Base-by-base conservation (phyloP, 2,113 vertebrate genomes). In the Rhinopithecus roxellana region DNA sequence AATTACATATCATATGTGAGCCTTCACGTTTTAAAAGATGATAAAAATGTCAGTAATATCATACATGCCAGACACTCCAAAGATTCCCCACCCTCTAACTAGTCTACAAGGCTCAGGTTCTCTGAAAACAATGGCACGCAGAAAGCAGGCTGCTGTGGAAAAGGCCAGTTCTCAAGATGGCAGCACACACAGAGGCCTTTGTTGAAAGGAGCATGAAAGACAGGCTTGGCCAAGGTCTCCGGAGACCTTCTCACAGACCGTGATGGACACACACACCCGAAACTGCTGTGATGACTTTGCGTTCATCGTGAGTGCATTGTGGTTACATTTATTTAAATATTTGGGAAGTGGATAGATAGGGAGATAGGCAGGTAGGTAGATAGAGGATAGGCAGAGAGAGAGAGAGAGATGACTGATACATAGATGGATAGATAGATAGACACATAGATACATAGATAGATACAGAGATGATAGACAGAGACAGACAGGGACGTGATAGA, bases 241-340 rank as follows among this genome's bases (percentile, higher is more conserved):
- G 40, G 6, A 18, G 43, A 38, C 27, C 48, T 6, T 4, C 1
- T 20, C 32, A 30, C 0, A 0, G 9, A 11, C 50, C 8, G 1
- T 8, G 43, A 23, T 23, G 27, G 14, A 27, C 57, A 22, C 67
- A 20, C 2, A 12, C 6, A 13, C 8, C 6, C 6, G 0, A 6
- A 55, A 30, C 1, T 35, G 32, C 6, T 12, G 0, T 6, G 8
- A 23, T 30, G 52, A 59, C 10, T 14, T 43, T 27, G 48, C 3
- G 1, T 17, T 16, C 4, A n/a, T 4, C 0, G 4, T 2, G 23
- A 17, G 43, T n/a, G 40, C 38, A 4, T 75, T 14, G 12, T n/a
- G 5, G 57, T 32, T 10, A 8, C 6, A 27, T n/a, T 92, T 45
- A 83, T n/a, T 59, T 32, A 52, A 80, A 32, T 59, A 6, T 92